Evolutionary conservation across 2,797 vertebrate genomes (phyloP).

Genomic region (Tolypeutes matacus): DNA sequence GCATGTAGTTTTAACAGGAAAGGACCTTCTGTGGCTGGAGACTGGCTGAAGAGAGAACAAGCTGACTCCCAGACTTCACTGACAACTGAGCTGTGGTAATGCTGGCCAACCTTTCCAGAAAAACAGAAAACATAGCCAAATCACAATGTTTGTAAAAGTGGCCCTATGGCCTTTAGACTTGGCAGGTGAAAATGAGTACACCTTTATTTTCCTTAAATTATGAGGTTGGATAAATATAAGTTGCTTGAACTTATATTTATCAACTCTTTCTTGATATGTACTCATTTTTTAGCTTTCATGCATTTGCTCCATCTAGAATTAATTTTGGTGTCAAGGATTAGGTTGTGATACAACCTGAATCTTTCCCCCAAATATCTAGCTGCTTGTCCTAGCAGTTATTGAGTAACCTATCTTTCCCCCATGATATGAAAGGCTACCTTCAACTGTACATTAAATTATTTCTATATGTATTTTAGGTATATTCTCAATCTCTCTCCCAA

Average conservation of each 20-base stretch:
- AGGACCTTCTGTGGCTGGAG: neutral
- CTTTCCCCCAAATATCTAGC: neutral
- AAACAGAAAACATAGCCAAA: neutral
- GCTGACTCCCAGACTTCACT: neutral
- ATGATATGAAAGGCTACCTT: neutral
- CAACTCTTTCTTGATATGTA: neutral
- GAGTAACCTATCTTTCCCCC: neutral
- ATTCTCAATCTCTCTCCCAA: constrained; percentile 5
- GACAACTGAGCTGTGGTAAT: neutral
- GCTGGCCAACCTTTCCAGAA: neutral
- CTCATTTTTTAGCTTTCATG: neutral
- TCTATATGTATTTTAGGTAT: neutral
- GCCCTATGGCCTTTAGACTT: accelerated
- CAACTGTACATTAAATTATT: constrained; percentile 30
- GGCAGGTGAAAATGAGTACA: neutral
- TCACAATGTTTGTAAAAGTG: neutral
- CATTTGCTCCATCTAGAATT: neutral
- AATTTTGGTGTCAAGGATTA: neutral
- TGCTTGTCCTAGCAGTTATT: neutral
- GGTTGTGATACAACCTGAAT: neutral
- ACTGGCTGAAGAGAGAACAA: neutral
- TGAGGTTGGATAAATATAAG: neutral
- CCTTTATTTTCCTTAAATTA: constrained; percentile 24
- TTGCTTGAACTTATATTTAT: neutral
- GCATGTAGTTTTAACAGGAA: neutral